Evolutionary conservation across 2,113 vertebrate genomes (phyloP).

Genomic region (Microtus oregoni): DNA sequence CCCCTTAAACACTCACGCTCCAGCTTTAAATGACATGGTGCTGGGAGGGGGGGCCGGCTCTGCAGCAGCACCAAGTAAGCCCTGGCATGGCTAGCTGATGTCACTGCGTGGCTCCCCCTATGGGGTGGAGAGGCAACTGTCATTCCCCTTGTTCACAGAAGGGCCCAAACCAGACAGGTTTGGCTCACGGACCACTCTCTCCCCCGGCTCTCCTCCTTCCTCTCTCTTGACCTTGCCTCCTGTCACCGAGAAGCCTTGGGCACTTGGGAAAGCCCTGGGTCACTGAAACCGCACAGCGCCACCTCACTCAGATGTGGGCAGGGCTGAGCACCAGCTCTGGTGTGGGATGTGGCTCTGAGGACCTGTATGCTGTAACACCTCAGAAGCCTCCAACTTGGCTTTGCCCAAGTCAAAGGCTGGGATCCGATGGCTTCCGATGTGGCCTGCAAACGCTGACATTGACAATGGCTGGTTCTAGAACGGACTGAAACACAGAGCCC

Average conservation of each 20-base stretch:
- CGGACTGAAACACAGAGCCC: not conserved
- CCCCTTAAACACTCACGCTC: rapidly evolving
- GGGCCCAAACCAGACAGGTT: not conserved
- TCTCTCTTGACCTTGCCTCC: not conserved
- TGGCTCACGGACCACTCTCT: not conserved
- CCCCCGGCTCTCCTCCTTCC: not conserved
- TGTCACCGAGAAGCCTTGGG: not conserved
- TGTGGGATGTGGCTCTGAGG: not conserved
- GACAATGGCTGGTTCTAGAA: not conserved
- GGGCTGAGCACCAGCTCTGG: not conserved
- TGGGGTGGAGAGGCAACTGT: rapidly evolving
- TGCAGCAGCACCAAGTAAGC: not conserved
- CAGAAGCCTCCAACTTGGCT: not conserved
- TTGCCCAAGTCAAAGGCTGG: not conserved
- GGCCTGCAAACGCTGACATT: not conserved
- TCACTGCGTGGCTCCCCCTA: not conserved
- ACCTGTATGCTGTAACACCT: not conserved
- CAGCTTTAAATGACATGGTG: rapidly evolving
- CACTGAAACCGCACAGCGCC: not conserved
- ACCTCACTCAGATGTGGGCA: not conserved
- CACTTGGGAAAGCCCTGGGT: not conserved
- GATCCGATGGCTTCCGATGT: not conserved
- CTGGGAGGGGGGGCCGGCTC: not conserved
- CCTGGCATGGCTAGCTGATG: too few species aligned
- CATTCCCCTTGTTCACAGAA: not conserved